phyloP scores from a whole-genome alignment of 1,140 invertebrate species.

The Achroia grisella region DNA sequence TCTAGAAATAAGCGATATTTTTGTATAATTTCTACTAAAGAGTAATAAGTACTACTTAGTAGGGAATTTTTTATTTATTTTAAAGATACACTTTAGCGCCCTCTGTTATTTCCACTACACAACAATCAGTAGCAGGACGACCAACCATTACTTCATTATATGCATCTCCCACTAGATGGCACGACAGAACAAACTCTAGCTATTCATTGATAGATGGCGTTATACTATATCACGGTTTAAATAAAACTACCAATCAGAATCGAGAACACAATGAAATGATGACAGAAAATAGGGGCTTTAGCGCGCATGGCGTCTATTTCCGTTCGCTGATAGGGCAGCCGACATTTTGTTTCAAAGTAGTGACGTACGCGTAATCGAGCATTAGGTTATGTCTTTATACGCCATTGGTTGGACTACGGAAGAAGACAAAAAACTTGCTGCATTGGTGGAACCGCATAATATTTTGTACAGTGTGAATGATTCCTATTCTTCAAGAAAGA shows the following conservation, averaged over 20 bases:
- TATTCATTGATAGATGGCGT: conserved; percentile 17
- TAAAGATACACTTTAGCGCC: too few species aligned
- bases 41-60: too few species aligned
- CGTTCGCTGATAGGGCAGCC: conserved; percentile 49
- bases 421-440: conserved; percentile 52
- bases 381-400: conserved; percentile 52
- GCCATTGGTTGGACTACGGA: conserved; percentile 51
- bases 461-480: conserved; percentile 50
- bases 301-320: conserved; percentile 62
- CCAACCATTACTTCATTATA: too few species aligned
- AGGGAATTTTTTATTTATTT: too few species aligned
- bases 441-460: conserved; percentile 53
- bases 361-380: conserved; percentile 37
- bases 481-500: conserved; percentile 55
- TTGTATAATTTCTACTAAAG: too few species aligned
- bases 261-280: conserved; percentile 6
- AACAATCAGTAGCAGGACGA: too few species aligned
- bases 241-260: conserved; percentile 23
- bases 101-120: too few species aligned
- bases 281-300: conserved; percentile 38
- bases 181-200: not conserved
- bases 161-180: too few species aligned
- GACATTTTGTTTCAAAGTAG: conserved; percentile 60
- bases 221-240: conserved; percentile 4
- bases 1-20: too few species aligned